phyloP scores from a whole-genome alignment of 2,113 vertebrate genomes.

The Thalassarche chlororhynchos region DNA sequence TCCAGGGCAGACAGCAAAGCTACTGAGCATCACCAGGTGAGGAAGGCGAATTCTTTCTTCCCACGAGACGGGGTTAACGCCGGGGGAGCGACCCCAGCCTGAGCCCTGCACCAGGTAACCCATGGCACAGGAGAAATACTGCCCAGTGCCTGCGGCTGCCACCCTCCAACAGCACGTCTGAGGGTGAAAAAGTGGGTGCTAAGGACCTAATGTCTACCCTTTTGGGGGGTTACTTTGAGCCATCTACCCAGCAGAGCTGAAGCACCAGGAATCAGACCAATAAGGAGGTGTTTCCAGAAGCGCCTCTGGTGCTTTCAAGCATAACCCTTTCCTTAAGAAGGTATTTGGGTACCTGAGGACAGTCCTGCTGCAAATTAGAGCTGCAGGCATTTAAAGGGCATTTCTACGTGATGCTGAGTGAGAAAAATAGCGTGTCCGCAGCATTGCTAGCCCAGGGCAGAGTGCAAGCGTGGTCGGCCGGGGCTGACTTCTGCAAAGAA shows the following conservation, averaged over 20 bases:
- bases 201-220: background rate
- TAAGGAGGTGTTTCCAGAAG: background rate
- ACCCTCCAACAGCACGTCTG: accelerated
- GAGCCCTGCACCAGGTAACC: background rate
- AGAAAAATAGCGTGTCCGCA: accelerated
- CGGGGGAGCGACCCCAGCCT: background rate
- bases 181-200: background rate
- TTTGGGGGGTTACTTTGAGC: background rate
- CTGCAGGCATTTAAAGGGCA: background rate
- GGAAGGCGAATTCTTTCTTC: background rate
- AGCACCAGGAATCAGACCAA: background rate
- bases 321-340: background rate
- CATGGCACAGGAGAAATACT: background rate
- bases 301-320: background rate
- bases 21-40: too few relatives aligned
- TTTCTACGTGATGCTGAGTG: accelerated
- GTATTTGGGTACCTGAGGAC: background rate
- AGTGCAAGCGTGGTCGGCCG: accelerated
- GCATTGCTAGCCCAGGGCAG: background rate
- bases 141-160: background rate
- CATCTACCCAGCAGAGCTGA: background rate
- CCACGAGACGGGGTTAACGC: accelerated
- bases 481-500: background rate
- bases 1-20: background rate
- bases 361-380: background rate